Conservation (phyloP, 2,113 vertebrate species). For the Uropsilus gracilis region DNA sequence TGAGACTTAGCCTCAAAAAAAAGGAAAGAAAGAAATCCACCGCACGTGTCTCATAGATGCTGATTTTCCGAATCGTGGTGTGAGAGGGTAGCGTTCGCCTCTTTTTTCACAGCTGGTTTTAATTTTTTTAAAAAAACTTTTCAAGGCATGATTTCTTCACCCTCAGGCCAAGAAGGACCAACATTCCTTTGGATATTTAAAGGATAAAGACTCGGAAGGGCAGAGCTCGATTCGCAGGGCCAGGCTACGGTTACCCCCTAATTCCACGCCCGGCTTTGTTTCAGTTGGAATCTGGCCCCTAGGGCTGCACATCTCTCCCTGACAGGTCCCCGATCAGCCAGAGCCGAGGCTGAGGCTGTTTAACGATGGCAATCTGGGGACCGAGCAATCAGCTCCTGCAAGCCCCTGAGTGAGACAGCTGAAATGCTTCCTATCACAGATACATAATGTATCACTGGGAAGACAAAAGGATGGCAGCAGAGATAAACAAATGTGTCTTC, state of each 20-base stretch:
- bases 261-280: constrained; percentile 59
- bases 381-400: constrained; percentile 47
- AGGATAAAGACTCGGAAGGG: constrained; percentile 57
- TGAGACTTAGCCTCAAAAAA: too few species aligned
- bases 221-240: not conserved
- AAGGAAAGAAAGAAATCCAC: too few species aligned
- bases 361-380: constrained; percentile 62
- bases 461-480: constrained; percentile 82
- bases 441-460: constrained; percentile 78
- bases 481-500: constrained; percentile 81
- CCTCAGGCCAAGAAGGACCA: constrained; percentile 4
- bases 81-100: not conserved
- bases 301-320: constrained; percentile 51
- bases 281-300: constrained; percentile 62
- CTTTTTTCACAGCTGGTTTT: constrained; percentile 39
- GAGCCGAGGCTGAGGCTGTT: constrained; percentile 57
- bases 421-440: constrained; percentile 80
- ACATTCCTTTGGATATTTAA: constrained; percentile 24
- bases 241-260: constrained; percentile 23
- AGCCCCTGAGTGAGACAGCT: constrained; percentile 66
- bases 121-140: constrained; percentile 36
- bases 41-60: constrained; percentile 47
- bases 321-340: constrained; percentile 63
- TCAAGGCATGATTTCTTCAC: constrained; percentile 39
- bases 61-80: constrained; percentile 52